Percentiles rank a stretch among this genome's conserved stretches.
These are phyloP conservation scores for Zoanthus gigantus DNA, from an alignment of 92 coral and sea anemone genomes.

Conservation along the genomic window DNA sequence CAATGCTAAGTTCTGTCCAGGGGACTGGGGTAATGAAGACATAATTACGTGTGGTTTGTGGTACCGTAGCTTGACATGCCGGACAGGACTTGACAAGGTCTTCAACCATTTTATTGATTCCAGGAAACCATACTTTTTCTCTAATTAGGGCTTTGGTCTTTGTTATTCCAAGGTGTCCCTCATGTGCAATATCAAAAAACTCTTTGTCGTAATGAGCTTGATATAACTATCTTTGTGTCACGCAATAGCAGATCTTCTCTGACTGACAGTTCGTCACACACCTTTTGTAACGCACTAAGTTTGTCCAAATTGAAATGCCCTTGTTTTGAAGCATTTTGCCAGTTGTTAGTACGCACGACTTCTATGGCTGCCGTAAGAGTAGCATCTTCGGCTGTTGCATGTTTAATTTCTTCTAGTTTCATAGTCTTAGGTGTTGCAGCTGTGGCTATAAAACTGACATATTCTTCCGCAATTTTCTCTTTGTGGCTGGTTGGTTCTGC, in stretches of 20 bases:
- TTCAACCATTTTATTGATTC: slow-evolving; percentile 57
- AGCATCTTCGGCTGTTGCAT: slow-evolving; percentile 11
- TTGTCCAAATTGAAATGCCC: background rate
- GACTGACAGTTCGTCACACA: background rate
- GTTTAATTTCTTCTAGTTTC: slow-evolving; percentile 14
- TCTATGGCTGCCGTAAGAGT: slow-evolving; percentile 10
- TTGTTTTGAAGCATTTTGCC: slow-evolving; percentile 10
- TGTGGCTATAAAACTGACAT: background rate
- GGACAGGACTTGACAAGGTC: slow-evolving; percentile 57
- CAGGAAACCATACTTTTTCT: slow-evolving; percentile 74
- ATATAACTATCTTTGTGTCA: background rate
- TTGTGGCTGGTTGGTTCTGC: background rate
- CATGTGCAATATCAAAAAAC: background rate
- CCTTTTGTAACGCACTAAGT: background rate
- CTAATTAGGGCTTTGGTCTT: slow-evolving; percentile 60
- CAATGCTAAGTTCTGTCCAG: slow-evolving; percentile 18
- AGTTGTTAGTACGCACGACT: slow-evolving; percentile 26
- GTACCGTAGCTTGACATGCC: slow-evolving; percentile 64
- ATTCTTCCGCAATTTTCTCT: background rate
- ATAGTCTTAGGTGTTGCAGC: background rate
- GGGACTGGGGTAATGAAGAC: slow-evolving; percentile 53
- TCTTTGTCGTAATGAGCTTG: background rate
- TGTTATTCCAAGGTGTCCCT: background rate
- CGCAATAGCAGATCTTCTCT: background rate
- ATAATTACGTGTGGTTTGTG: slow-evolving; percentile 65